phyloP scores from a whole-genome alignment of 2,797 vertebrate genomes.

The Myiothlypis chrysogaster region DNA sequence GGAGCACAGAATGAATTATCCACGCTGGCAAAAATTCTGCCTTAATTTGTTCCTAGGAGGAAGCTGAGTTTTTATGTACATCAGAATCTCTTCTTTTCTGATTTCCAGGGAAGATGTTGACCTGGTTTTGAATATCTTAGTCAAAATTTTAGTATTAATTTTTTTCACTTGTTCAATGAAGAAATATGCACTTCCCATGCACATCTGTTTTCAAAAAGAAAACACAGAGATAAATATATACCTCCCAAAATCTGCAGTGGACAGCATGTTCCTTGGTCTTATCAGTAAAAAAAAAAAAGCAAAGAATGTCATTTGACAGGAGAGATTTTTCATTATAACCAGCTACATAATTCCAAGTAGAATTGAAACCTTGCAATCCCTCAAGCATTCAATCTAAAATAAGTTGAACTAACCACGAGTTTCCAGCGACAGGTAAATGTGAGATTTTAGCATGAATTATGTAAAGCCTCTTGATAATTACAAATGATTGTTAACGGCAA shows the following conservation, averaged over 20 bases:
- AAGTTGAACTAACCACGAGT: not conserved
- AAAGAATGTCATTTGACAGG: not conserved
- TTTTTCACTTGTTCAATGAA: not conserved
- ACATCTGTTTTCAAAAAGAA: not conserved
- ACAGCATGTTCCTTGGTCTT: not conserved
- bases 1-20: not conserved
- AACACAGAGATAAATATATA: not conserved
- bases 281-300: not conserved
- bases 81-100: not conserved
- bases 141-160: not conserved
- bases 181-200: not conserved
- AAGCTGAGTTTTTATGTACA: not conserved
- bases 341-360: not conserved
- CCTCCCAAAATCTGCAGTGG: not conserved
- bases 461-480: constrained; percentile 40
- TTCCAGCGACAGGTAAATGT: not conserved
- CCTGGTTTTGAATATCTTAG: not conserved
- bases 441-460: not conserved
- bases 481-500: not conserved
- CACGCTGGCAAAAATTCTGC: not conserved
- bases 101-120: not conserved
- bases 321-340: not conserved
- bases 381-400: not conserved
- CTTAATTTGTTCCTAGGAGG: not conserved
- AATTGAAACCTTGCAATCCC: not conserved